Percentiles rank a stretch among this genome's conserved stretches.
These are phyloP conservation scores for Enteromius argenteus DNA, from an alignment of 2,797 vertebrate species.

Conservation along the genomic window DNA sequence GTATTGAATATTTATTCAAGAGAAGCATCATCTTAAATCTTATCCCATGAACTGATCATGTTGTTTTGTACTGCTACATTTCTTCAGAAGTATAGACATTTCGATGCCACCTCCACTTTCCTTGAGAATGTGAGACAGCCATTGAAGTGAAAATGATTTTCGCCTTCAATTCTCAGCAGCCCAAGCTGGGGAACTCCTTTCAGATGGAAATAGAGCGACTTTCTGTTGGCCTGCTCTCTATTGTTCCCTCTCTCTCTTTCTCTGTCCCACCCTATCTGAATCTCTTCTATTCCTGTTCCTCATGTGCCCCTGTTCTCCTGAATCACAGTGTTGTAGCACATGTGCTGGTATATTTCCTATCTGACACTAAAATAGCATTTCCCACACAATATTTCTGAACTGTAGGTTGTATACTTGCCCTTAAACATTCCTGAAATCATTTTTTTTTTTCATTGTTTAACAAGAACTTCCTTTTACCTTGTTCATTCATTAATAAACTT, in stretches of 20 bases:
- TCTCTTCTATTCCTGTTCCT: constrained; percentile 26
- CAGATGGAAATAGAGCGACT: constrained; percentile 71
- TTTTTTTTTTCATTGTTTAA: not conserved
- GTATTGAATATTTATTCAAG: not conserved
- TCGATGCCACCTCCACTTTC: constrained; percentile 35
- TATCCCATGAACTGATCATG: not conserved
- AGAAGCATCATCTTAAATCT: not conserved
- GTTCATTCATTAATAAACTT: not conserved
- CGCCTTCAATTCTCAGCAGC: constrained; percentile 52
- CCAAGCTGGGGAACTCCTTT: constrained; percentile 62
- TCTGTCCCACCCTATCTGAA: constrained; percentile 21
- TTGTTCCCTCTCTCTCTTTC: constrained; percentile 34
- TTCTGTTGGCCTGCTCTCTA: constrained; percentile 50
- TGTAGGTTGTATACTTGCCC: not conserved
- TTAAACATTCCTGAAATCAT: not conserved
- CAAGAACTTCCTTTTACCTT: not conserved
- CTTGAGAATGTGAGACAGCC: constrained; percentile 35
- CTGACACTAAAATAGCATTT: constrained; percentile 3
- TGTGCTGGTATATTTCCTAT: not conserved
- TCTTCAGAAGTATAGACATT: not conserved
- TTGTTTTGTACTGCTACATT: not conserved
- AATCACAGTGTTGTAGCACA: constrained; percentile 1
- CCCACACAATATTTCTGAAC: not conserved
- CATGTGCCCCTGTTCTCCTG: constrained; percentile 19
- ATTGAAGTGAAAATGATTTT: constrained; percentile 57